phyloP scores from a whole-genome alignment of 30 jellyfish, hydroid and myxozoan species.

The Hydra vulgaris region DNA sequence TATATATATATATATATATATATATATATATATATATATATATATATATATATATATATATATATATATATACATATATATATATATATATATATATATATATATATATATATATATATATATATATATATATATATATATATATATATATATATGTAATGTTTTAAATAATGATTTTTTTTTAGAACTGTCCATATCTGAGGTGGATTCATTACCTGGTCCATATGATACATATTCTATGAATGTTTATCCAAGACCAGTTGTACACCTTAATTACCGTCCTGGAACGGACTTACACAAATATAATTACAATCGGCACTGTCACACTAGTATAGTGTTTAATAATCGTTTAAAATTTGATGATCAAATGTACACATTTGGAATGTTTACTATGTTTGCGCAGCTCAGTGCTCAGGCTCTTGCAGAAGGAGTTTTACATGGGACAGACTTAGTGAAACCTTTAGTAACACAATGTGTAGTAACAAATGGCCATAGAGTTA shows the following conservation, averaged over 20 bases:
- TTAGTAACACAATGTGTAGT: conserved; percentile 54
- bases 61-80: too few species aligned
- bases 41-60: too few species aligned
- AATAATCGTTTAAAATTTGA: conserved; percentile 26
- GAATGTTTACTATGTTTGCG: conserved; percentile 48
- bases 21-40: too few species aligned
- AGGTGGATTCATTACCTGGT: conserved; percentile 56
- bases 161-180: too few species aligned
- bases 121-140: too few species aligned
- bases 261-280: conserved; percentile 30
- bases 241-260: conserved; percentile 39
- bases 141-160: too few species aligned
- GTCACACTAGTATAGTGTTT: conserved; percentile 47
- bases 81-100: too few species aligned
- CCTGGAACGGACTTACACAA: conserved; percentile 28
- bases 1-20: too few species aligned
- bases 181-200: conserved; percentile 16
- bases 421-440: conserved; percentile 45
- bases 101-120: too few species aligned
- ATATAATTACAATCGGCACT: conserved; percentile 23
- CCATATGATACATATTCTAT: conserved; percentile 60
- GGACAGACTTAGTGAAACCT: conserved; percentile 50
- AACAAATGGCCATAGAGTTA: conserved; percentile 59
- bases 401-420: conserved; percentile 62
- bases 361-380: conserved; percentile 39